Conservation (phyloP, 2,113 vertebrate genomes). For the Ascaphus truei region DNA sequence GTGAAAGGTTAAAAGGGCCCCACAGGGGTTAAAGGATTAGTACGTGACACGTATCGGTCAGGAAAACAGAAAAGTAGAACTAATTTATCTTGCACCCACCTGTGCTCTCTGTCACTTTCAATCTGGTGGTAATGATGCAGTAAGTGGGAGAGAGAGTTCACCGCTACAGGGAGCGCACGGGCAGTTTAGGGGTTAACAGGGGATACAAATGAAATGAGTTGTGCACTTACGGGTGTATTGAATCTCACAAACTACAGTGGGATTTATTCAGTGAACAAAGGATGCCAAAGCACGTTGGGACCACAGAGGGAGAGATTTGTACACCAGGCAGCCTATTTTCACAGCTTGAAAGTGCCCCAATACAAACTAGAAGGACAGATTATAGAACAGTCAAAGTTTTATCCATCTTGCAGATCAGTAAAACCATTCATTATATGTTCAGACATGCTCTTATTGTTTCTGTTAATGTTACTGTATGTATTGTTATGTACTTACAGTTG, state of each 20-base stretch:
- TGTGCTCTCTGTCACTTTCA: constrained; percentile 77
- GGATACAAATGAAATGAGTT: constrained; percentile 68
- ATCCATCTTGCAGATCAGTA: too few relatives aligned
- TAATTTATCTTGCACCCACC: constrained; percentile 75
- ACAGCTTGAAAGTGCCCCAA: too few relatives aligned
- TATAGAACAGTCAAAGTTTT: too few relatives aligned
- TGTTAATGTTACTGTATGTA: too few relatives aligned
- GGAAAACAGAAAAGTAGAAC: constrained; percentile 71
- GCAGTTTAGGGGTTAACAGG: constrained; percentile 61
- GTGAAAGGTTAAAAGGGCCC: constrained; percentile 74
- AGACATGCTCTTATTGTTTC: too few relatives aligned
- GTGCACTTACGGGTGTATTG: constrained; percentile 60
- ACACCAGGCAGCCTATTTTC: too few relatives aligned
- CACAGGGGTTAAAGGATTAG: constrained; percentile 75
- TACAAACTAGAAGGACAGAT: too few relatives aligned
- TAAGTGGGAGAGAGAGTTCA: constrained; percentile 54
- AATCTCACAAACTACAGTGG: constrained; percentile 49
- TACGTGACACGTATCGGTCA: constrained; percentile 62
- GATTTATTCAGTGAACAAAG: too few relatives aligned
- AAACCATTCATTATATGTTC: too few relatives aligned
- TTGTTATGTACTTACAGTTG: too few relatives aligned
- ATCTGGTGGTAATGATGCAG: constrained; percentile 61
- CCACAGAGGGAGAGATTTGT: constrained; percentile 56
- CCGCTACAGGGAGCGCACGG: neutral
- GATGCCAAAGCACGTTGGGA: constrained; percentile 53